These are phyloP conservation scores for Orestias chungarensis DNA, from an alignment of 2,797 vertebrate species.

Conservation along the genomic window DNA sequence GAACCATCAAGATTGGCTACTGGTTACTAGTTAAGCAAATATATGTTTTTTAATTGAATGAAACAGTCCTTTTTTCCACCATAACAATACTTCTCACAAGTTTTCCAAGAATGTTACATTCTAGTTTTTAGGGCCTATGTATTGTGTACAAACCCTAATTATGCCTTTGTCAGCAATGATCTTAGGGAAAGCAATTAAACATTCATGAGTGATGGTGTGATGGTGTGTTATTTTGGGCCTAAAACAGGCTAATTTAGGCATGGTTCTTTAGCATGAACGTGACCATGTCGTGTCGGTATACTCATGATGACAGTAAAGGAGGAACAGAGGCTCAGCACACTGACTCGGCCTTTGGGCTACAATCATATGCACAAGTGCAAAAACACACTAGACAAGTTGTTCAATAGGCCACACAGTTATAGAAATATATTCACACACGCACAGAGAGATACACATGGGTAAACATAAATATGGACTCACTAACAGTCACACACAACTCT, in stretches of 20 bases:
- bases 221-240: slow-evolving; percentile 59
- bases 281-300: slow-evolving; percentile 48
- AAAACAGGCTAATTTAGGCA: slow-evolving; percentile 59
- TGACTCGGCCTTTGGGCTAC: slow-evolving; percentile 44
- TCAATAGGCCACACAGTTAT: slow-evolving; percentile 7
- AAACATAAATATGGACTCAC: slow-evolving; percentile 15
- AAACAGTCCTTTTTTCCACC: slow-evolving; percentile 18
- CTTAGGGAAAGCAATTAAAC: slow-evolving; percentile 64
- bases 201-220: slow-evolving; percentile 57
- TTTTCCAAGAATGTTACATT: slow-evolving; percentile 52
- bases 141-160: slow-evolving; percentile 63
- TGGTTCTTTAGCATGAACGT: slow-evolving; percentile 58
- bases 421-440: not conserved
- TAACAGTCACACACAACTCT: slow-evolving; percentile 20
- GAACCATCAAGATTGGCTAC: not conserved
- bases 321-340: slow-evolving; percentile 48
- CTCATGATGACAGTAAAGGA: slow-evolving; percentile 43
- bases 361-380: slow-evolving; percentile 2
- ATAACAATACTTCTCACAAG: slow-evolving; percentile 42
- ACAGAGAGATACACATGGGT: slow-evolving; percentile 8
- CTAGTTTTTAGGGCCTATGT: slow-evolving; percentile 49
- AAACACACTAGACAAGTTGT: slow-evolving; percentile 1
- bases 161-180: slow-evolving; percentile 65
- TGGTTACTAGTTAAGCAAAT: slow-evolving; percentile 17
- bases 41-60: slow-evolving; percentile 28